phyloP scores from a whole-genome alignment of 92 coral and sea anemone species.

The Muricea muricata region DNA sequence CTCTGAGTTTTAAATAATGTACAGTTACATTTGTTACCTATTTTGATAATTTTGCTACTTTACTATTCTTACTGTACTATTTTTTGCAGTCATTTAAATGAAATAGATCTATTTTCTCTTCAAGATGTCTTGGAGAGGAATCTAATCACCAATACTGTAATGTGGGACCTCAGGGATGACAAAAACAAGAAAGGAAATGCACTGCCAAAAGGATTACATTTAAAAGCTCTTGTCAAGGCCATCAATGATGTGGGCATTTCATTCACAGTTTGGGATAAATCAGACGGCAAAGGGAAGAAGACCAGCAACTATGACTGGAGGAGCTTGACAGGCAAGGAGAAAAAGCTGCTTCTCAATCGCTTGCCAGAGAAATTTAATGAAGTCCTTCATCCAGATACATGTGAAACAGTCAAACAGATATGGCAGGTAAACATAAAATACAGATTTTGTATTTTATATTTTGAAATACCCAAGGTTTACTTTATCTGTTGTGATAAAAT shows the following conservation, averaged over 20 bases:
- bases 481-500: not conserved
- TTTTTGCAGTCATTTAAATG: no score
- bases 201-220: not conserved
- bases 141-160: not conserved
- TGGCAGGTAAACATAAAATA: slow-evolving; percentile 45
- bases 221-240: slow-evolving; percentile 18
- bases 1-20: no score
- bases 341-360: not conserved
- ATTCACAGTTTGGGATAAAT: slow-evolving; percentile 8
- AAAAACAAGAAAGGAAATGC: slow-evolving; percentile 1
- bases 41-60: no score
- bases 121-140: slow-evolving; percentile 22
- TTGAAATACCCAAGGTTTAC: not conserved
- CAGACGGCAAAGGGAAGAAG: slow-evolving; percentile 1
- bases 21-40: no score
- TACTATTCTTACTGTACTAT: no score
- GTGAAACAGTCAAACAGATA: slow-evolving; percentile 35
- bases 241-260: slow-evolving; percentile 23
- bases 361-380: slow-evolving; percentile 6
- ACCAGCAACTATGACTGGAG: slow-evolving; percentile 16
- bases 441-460: no score
- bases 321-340: slow-evolving; percentile 1
- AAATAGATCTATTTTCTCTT: no score
- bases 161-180: slow-evolving; percentile 24
- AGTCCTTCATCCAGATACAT: slow-evolving; percentile 13